Base-by-base conservation (phyloP, 2,888 invertebrate species). In the Leistus spinibarbis region DNA sequence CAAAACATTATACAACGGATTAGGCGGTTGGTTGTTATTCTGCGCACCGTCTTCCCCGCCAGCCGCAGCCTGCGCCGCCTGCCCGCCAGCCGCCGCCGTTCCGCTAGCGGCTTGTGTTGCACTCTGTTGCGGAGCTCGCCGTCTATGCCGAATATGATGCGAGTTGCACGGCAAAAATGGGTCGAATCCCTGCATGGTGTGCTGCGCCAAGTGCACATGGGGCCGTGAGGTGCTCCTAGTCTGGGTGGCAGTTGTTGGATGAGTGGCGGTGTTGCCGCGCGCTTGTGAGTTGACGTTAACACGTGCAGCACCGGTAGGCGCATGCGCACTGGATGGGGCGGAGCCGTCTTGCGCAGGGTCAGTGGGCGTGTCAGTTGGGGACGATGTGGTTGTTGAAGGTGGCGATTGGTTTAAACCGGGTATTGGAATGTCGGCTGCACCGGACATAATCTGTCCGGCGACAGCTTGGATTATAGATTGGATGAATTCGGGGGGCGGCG, bases 101-200 rank as follows among this genome's bases (percentile, higher is more conserved):
- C 72, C 62, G 9, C 63, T 67, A 62, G 56, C 75, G 23, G 64
- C 24, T 19, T 72, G 24, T 7, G 71, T 70, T 10, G 74, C 57
- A 10, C 67, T 53, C n/a, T 71, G 16, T 7, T 17, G 64, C 13
- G 24, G 16, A 17, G 76, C 76, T 64, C 79, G 71, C 23, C 80
- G 77, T 20, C 82, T 76, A 40, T 79, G 79, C 0, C 87, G 88
- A 68, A 92, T 86, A 80, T 92, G 92, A 83, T 92, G 91, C 54
- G 92, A 92, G 82, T 90, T 91, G 81, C 93, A 93, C 0, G 91
- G 91, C 78, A 93, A 85, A 81, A 91, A 92, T 40, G 90, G 90
- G 84, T 91, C 91, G 78, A 91, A 90, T 72, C 88, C 86, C 78
- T 88, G 89, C 78, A 90, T 86, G 13, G 89, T 86, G 79, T 87